phyloP scores from a whole-genome alignment of 2,797 vertebrate genomes.

The Cheirogaleus major region DNA sequence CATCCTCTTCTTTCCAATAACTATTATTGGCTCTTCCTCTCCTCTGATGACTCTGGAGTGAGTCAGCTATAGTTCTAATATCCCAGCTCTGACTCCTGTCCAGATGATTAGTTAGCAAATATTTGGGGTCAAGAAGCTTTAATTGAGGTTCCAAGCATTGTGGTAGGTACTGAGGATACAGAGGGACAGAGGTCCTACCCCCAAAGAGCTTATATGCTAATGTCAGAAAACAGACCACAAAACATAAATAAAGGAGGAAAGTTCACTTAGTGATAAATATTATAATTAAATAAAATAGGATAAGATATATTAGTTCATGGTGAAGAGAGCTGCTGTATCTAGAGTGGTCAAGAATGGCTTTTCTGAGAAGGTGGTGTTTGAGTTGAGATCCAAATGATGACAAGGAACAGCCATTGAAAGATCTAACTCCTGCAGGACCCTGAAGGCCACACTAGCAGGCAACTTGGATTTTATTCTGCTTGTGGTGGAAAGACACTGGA shows the following conservation, averaged over 20 bases:
- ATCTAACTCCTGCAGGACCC: not conserved
- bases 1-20: not conserved
- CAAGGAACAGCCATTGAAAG: not conserved
- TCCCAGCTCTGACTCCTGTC: not conserved
- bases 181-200: not conserved
- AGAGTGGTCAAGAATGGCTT: not conserved
- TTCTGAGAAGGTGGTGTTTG: not conserved
- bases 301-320: not conserved
- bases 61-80: not conserved
- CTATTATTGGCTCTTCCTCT: not conserved
- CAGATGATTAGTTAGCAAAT: not conserved
- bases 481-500: not conserved
- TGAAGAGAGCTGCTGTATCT: not conserved
- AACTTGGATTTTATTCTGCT: not conserved
- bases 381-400: not conserved
- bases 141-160: not conserved
- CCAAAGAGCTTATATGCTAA: not conserved
- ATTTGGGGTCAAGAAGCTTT: not conserved
- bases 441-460: not conserved
- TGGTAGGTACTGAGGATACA: not conserved
- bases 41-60: not conserved
- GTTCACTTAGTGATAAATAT: not conserved
- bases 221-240: not conserved
- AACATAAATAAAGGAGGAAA: not conserved
- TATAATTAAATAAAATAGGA: conserved; percentile 19